Evolutionary conservation across 2,113 vertebrate genomes (phyloP).

Genomic region (Eurypyga helias): DNA sequence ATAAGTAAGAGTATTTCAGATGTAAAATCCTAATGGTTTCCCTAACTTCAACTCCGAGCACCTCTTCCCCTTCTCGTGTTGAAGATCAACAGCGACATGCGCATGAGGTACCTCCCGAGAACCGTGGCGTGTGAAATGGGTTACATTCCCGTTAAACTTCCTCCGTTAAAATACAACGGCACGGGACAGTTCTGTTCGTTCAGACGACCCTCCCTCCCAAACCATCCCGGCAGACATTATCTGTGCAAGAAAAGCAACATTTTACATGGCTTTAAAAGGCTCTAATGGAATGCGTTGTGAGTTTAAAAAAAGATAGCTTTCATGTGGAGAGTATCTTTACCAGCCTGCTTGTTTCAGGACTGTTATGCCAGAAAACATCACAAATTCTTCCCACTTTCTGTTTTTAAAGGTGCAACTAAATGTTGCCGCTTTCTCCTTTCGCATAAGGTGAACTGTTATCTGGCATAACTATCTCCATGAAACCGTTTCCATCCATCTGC

Average conservation of each 20-base stretch:
- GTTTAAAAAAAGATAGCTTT: not conserved
- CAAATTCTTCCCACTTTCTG: not conserved
- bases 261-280: not conserved
- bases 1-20: not conserved
- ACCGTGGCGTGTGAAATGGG: rapidly evolving
- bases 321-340: not conserved
- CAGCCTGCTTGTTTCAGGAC: not conserved
- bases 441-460: not conserved
- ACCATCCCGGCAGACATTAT: not conserved
- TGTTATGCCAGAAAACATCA: not conserved
- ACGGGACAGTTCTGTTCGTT: not conserved
- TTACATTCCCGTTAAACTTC: not conserved
- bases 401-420: not conserved
- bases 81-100: not conserved
- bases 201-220: not conserved
- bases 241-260: not conserved
- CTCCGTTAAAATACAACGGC: not conserved
- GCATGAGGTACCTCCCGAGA: not conserved
- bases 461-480: not conserved
- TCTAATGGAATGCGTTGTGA: not conserved
- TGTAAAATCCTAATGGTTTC: not conserved
- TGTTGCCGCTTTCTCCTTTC: not conserved
- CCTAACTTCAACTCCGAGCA: not conserved
- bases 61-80: not conserved
- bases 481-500: not conserved